Evolutionary conservation across 1,140 invertebrate species (phyloP), one percentile per base, ranked within the genome.

Genomic region (Drosophila nebulosa): DNA sequence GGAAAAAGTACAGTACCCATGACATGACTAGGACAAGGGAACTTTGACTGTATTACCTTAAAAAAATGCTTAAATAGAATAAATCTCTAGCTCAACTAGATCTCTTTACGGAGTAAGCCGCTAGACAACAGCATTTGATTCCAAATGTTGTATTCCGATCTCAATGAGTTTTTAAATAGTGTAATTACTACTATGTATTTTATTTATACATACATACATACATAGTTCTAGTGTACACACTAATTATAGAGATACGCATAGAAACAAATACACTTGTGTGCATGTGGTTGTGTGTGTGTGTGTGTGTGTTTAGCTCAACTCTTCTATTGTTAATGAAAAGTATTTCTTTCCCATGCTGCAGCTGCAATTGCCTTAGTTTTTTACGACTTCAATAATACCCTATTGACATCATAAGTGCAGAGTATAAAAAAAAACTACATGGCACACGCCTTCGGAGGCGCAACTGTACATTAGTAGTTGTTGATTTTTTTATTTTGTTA

Each of bases 371-470:
- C 16, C 39, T 3, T 21, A 10, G 7, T 12, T 10, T 46, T 21
- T 46, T 21, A 46, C 7, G 16, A 46, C 16, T 21, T 46, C 1
- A 18, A 21, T 46, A 46, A 46, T 46, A 10, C 39, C 16, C 39
- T 46, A 46, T 46, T 46, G 39, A 46, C 9, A 46, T 0, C 16
- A 46, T 21, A 32, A 46, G 57, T 12, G 39, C 56, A 35, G 10
- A 50, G 35, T 32, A 35, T 55, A 46, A 30, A 73, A 72, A 39
- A 64, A 64, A 64, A 65, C 55, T 56, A 67, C 70, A 70, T 76
- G 80, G 80, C 80, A 85, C 81, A 85, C 74, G 76, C 69, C 76
- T 73, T 68, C 9, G 39, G 57, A 30, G 39, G 65, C 55, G 69
- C 39, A 46, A 85, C 80, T 85, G 80, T 85, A 85, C 80, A 67